These are phyloP conservation scores for Myripristis murdjan DNA, from an alignment of 2,797 vertebrate genomes.

Conservation along the genomic window DNA sequence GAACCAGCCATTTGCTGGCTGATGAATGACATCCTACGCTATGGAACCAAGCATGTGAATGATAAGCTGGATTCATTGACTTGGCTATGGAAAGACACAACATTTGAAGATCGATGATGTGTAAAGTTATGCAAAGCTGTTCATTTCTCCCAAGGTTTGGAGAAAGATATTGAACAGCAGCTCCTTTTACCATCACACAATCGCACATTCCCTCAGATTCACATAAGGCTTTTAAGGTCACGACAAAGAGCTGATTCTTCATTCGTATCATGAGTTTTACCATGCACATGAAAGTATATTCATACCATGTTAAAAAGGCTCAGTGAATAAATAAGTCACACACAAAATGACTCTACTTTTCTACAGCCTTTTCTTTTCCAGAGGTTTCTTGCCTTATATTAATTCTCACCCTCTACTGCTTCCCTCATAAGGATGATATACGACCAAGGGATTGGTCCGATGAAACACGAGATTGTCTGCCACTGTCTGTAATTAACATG, in stretches of 20 bases:
- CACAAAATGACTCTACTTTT: constrained; percentile 31
- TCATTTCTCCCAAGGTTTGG: constrained; percentile 16
- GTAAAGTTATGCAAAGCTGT: constrained; percentile 20
- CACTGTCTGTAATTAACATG: constrained; percentile 83
- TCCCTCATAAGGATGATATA: constrained; percentile 76
- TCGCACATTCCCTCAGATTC: constrained; percentile 26
- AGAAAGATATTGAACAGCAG: not conserved
- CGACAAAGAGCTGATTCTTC: constrained; percentile 48
- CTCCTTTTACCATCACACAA: constrained; percentile 8
- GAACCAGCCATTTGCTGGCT: constrained; percentile 27
- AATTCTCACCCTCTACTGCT: constrained; percentile 47
- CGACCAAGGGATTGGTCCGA: constrained; percentile 52
- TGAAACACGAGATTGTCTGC: constrained; percentile 76
- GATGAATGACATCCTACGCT: constrained; percentile 25
- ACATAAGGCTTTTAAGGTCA: constrained; percentile 27
- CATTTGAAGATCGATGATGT: constrained; percentile 23
- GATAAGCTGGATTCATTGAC: constrained; percentile 20
- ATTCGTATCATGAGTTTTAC: constrained; percentile 41
- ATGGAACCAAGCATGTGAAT: not conserved
- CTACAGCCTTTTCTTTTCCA: constrained; percentile 29
- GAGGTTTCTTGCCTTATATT: constrained; percentile 63
- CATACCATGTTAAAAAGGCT: constrained; percentile 32
- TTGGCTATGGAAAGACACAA: constrained; percentile 8
- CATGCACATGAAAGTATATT: constrained; percentile 34
- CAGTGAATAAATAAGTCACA: constrained; percentile 55